Evolutionary conservation across 2,113 vertebrate species (phyloP), one percentile per base, ranked within the genome.

Genomic region (Morone saxatilis): DNA sequence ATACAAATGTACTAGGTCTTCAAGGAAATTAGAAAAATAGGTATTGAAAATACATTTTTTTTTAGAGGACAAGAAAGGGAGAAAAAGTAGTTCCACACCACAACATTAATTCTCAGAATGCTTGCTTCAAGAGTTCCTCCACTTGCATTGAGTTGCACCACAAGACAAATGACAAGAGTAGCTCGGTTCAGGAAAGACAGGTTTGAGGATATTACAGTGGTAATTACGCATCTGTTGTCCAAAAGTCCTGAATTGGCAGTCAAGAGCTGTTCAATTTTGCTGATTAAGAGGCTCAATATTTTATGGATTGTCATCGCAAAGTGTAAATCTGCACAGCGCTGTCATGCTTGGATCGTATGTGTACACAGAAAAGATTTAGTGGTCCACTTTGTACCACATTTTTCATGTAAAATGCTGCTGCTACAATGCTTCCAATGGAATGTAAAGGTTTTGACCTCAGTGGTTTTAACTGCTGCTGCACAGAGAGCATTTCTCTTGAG

Each of bases 241-340:
- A 87, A 89, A 88, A 91, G 81, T 86, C 85, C 86, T 80, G 78
- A 93, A 89, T 71, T 91, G 90, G 72, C 90, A 89, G 79, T 75
- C 65, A 36, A 73, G 60, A 78, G 71, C 78, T 69, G 60, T 68
- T 85, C 88, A 79, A 82, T 86, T 91, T 86, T 88, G 82, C 88
- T 94, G 93, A 95, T 94, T 91, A 93, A 94, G 89, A 90, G 76
- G 80, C 86, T 83, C 73, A 61, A 81, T 90, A 86, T 86, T 88
- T 94, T 81, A 94, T 86, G 80, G 77, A 78, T 90, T 91, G 92
- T 86, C 92, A 89, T 81, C 40, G 51, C 74, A 67, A 87, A 83
- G 86, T 91, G 83, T 93, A 94, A 93, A 94, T 94, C 85, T 87
- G 74, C 70, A 50, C 57, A 1, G 59, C 0, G 53, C 81, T 88